Base-by-base conservation (phyloP, 2,888 invertebrate genomes). In the Nyleta sp. region DNA sequence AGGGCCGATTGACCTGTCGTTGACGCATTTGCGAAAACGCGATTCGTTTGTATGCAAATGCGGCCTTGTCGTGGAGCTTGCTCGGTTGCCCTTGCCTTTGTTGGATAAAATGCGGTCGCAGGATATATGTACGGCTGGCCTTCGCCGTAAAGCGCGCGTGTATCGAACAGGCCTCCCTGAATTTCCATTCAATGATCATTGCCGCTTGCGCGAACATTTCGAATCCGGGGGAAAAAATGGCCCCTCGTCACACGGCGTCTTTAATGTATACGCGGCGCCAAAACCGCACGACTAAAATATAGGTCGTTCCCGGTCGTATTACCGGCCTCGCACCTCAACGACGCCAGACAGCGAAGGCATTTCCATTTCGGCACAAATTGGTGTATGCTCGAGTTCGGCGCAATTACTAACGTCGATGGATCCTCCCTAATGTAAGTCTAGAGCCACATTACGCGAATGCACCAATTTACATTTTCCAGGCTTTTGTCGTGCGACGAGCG, bases 121-220 rank as follows among this genome's bases (percentile, higher is more conserved):
- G 59, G 57, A 53, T 28, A 28, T 65, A 74, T 68, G 62, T 74
- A 80, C 80, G 74, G 75, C 48, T 42, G 65, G 67, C 60, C 67
- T 53, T 60, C 48, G 71, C 73, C 80, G 81, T 82, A 83, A 84
- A 82, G 71, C 72, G 82, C 75, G 72, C 79, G 75, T 82, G 81
- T 81, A 81, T 78, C 77, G 80, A 79, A 68, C 79, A 74, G 80
- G 81, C 78, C 81, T 74, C 42, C 80, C 80, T 83, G 82, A 82
- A 85, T 85, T 83, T 85, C 83, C 84, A 84, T 85, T 83, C 82
- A 84, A 85, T 83, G 83, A 85, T 85, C 82, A 83, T 83, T 83
- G 80, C 81, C 81, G 74, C 72, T 75, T 20, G 59, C 38, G 67
- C 38, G 22, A 59, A 38, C 40, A 38, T 55, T 55, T 44, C 24